Percentiles rank a stretch among this genome's conserved stretches.
phyloP scores from a whole-genome alignment of 1,140 invertebrate genomes.

The Apis cerana region DNA sequence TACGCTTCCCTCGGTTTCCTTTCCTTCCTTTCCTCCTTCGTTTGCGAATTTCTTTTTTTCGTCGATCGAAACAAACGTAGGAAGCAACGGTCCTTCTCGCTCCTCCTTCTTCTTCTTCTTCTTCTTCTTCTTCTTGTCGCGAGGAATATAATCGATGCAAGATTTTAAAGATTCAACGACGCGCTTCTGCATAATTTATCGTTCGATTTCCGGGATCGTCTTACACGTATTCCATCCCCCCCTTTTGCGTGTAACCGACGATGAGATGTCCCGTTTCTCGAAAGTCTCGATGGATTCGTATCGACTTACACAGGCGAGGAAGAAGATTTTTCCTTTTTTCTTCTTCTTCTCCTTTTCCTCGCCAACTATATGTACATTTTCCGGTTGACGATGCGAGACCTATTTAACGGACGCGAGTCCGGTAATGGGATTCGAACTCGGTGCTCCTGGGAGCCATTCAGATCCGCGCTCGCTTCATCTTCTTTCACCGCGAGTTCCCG shows the following conservation, averaged over 20 bases:
- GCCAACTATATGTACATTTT: constrained; percentile 77
- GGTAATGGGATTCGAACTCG: constrained; percentile 82
- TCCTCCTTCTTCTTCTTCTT: too few relatives aligned
- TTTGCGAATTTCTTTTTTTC: too few relatives aligned
- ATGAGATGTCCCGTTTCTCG: neutral
- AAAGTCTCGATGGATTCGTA: constrained; percentile 64
- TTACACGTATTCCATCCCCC: too few relatives aligned
- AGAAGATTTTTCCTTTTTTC: constrained; percentile 54
- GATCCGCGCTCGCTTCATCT: constrained; percentile 64
- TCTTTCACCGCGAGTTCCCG: constrained; percentile 50
- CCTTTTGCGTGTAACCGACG: neutral
- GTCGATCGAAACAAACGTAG: too few relatives aligned
- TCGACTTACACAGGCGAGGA: constrained; percentile 78
- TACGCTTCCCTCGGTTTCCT: too few relatives aligned
- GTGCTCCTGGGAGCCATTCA: constrained; percentile 78
- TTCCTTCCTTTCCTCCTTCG: neutral
- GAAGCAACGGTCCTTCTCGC: too few relatives aligned
- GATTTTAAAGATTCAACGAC: neutral
- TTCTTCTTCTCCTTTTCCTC: too few relatives aligned
- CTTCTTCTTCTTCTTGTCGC: too few relatives aligned
- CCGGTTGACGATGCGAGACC: constrained; percentile 82
- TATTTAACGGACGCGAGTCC: constrained; percentile 82
- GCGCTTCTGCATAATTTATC: neutral
- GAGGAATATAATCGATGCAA: neutral
- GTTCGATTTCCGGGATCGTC: neutral